phyloP scores from a whole-genome alignment of 2,113 vertebrate genomes.

The Epinephelus moara region DNA sequence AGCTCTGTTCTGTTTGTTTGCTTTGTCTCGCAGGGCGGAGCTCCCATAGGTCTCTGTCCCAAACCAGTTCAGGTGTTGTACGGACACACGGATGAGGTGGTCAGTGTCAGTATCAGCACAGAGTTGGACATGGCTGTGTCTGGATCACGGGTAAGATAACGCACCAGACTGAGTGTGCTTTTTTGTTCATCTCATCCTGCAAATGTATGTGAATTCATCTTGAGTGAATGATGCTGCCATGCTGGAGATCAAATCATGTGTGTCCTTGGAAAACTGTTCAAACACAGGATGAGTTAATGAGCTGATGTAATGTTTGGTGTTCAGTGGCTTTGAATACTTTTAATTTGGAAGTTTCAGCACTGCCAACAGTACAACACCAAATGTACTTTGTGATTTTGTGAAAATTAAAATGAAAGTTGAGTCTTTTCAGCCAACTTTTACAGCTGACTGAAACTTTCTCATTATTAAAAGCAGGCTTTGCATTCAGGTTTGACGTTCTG shows the following conservation, averaged over 20 bases:
- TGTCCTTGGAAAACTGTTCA: background rate
- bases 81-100: conserved; percentile 93
- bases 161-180: background rate
- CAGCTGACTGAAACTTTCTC: background rate
- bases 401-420: background rate
- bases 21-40: conserved; percentile 85
- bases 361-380: background rate
- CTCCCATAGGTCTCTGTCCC: conserved; percentile 88
- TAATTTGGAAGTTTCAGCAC: background rate
- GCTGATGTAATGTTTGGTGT: conserved; percentile 10
- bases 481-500: background rate
- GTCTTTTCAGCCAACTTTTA: background rate
- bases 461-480: background rate
- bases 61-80: conserved; percentile 97
- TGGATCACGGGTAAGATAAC: conserved; percentile 89
- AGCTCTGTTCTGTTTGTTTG: background rate
- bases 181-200: background rate
- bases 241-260: background rate
- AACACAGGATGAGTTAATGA: conserved; percentile 1
- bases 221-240: background rate
- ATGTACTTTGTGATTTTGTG: background rate
- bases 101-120: conserved; percentile 94
- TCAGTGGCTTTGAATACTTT: background rate
- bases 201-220: background rate
- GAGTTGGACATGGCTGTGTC: conserved; percentile 97